Conservation (phyloP, 1,140 invertebrate genomes). For the Eriocheir sinensis region DNA sequence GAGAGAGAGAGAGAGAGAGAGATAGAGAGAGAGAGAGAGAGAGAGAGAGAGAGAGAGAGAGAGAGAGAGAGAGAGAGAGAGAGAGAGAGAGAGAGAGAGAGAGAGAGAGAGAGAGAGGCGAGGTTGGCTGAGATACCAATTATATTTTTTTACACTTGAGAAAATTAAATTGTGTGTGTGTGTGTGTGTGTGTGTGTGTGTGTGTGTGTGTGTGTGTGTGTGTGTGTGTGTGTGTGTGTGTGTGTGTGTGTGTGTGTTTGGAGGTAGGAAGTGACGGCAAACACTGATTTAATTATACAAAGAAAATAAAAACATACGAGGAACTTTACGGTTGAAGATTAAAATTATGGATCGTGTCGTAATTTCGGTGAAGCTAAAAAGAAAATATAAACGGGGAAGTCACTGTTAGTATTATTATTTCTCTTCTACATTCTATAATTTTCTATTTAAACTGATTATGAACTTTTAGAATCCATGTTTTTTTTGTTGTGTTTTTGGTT, state of each 20-base stretch:
- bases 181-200: conserved; percentile 32
- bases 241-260: conserved; percentile 41
- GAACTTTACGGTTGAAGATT: not conserved
- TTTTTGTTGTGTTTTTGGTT: too few relatives aligned
- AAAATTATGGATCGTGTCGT: not conserved
- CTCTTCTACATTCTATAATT: too few relatives aligned
- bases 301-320: not conserved
- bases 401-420: not conserved
- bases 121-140: not conserved
- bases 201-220: conserved; percentile 62
- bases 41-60: not conserved
- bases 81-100: conserved; percentile 43
- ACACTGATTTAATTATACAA: conserved; percentile 9
- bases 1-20: not conserved
- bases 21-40: not conserved
- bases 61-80: not conserved
- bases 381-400: too few relatives aligned
- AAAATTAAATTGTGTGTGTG: not conserved
- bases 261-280: not conserved
- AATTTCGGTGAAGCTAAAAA: not conserved
- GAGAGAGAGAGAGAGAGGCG: not conserved
- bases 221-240: conserved; percentile 60
- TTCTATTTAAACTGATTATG: too few relatives aligned
- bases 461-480: too few relatives aligned
- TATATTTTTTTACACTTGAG: conserved; percentile 30